phyloP scores from a whole-genome alignment of 2,113 vertebrate species.

The Beaufortia kweichowensis region DNA sequence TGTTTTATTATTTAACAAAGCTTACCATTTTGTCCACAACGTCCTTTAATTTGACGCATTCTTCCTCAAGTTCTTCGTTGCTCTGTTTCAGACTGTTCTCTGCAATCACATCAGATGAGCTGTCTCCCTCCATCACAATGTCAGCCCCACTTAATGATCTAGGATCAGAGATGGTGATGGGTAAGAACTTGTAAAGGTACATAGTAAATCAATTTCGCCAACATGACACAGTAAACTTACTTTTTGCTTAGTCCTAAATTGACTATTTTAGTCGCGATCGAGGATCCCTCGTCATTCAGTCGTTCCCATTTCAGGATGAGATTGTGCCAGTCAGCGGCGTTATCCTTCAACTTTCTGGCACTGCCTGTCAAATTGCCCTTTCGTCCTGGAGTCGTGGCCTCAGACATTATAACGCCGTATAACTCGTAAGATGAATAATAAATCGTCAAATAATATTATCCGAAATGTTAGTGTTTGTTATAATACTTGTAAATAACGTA shows the following conservation, averaged over 20 bases:
- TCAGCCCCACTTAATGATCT: slow-evolving; percentile 69
- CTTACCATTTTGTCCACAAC: slow-evolving; percentile 82
- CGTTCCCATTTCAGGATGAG: slow-evolving; percentile 88
- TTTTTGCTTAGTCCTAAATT: slow-evolving; percentile 75
- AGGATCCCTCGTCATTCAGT: slow-evolving; percentile 80
- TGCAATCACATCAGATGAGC: slow-evolving; percentile 27
- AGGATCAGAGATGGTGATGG: not conserved
- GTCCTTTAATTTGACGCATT: slow-evolving; percentile 77
- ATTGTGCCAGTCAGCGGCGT: slow-evolving; percentile 94
- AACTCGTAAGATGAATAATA: not conserved
- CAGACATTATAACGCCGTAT: slow-evolving; percentile 27
- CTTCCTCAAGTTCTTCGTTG: slow-evolving; percentile 71
- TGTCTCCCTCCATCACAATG: slow-evolving; percentile 59
- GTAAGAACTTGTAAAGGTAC: too few species aligned
- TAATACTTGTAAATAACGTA: too few species aligned
- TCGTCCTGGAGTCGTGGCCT: slow-evolving; percentile 68
- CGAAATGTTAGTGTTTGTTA: not conserved
- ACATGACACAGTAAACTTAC: slow-evolving; percentile 64
- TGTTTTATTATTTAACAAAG: too few species aligned
- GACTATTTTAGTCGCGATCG: slow-evolving; percentile 74
- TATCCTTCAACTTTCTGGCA: slow-evolving; percentile 89
- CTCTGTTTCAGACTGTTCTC: slow-evolving; percentile 53
- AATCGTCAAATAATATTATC: not conserved
- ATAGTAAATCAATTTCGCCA: not conserved
- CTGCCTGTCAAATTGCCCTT: slow-evolving; percentile 82